These are phyloP conservation scores for Sericinus montela DNA, from an alignment of 2,888 invertebrate species.

Conservation along the genomic window DNA sequence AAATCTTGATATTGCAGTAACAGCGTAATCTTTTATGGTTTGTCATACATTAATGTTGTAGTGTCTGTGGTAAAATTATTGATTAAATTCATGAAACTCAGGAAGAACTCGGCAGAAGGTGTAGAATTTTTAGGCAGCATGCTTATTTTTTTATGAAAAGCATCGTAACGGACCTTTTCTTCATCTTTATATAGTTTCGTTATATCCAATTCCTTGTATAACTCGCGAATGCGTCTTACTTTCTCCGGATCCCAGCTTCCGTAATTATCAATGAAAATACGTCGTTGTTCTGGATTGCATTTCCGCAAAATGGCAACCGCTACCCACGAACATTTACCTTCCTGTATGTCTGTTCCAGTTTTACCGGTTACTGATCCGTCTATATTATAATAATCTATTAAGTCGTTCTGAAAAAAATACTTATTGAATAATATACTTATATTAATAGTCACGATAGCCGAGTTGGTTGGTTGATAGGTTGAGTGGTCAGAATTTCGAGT, in stretches of 20 bases:
- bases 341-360: constrained; percentile 91
- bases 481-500: too few species aligned
- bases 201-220: constrained; percentile 81
- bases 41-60: neutral
- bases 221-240: constrained; percentile 55
- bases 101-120: constrained; percentile 2
- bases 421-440: neutral
- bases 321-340: constrained; percentile 96
- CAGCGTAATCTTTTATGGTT: neutral
- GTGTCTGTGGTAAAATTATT: neutral
- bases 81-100: neutral
- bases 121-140: neutral
- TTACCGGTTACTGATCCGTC: constrained; percentile 90
- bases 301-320: constrained; percentile 90
- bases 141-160: neutral
- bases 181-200: constrained; percentile 81
- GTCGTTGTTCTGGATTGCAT: constrained; percentile 81
- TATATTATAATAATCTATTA: constrained; percentile 89
- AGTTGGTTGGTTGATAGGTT: too few species aligned
- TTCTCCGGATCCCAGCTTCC: constrained; percentile 81
- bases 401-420: constrained; percentile 83
- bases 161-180: neutral
- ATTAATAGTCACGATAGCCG: too few species aligned
- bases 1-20: too few species aligned
- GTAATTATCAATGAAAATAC: constrained; percentile 80